Evolutionary conservation across 2,888 invertebrate species (phyloP).

Genomic region (Himalopsyche japonica): DNA sequence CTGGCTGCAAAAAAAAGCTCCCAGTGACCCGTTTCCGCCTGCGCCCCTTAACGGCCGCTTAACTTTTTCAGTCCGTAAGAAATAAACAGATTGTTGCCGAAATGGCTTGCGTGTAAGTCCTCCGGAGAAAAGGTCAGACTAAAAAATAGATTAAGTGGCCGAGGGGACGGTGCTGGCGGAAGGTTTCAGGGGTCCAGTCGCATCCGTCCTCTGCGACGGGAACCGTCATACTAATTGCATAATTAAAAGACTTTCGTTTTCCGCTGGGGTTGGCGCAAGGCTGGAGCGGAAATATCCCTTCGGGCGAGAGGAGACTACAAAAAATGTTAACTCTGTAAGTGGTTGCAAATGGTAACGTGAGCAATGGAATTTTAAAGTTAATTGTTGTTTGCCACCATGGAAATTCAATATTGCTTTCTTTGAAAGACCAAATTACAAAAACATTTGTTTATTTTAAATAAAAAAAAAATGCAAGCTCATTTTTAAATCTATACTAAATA

Average conservation of each 20-base stretch:
- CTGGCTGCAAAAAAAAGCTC: background rate
- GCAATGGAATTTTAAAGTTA: too few species aligned
- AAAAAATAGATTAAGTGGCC: constrained; percentile 1
- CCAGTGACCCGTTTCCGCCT: background rate
- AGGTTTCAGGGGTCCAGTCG: background rate
- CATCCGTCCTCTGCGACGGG: constrained; percentile 7
- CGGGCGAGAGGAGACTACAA: background rate
- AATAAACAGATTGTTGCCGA: background rate
- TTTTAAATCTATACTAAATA: too few species aligned
- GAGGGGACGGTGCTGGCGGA: background rate
- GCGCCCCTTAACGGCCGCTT: background rate
- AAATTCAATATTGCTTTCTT: too few species aligned
- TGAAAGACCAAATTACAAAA: too few species aligned
- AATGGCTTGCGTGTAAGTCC: background rate
- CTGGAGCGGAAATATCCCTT: background rate
- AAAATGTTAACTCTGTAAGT: background rate
- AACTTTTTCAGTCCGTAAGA: background rate
- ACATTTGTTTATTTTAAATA: too few species aligned
- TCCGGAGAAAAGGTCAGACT: background rate
- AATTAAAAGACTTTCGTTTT: constrained; percentile 17
- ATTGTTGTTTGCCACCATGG: too few species aligned
- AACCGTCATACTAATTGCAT: constrained; percentile 28
- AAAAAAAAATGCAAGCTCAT: too few species aligned
- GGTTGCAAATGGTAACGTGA: background rate
- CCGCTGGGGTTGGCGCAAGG: background rate